Evolutionary conservation across 2,797 vertebrate species (phyloP).

Genomic region (Syngnathus rostellatus): DNA sequence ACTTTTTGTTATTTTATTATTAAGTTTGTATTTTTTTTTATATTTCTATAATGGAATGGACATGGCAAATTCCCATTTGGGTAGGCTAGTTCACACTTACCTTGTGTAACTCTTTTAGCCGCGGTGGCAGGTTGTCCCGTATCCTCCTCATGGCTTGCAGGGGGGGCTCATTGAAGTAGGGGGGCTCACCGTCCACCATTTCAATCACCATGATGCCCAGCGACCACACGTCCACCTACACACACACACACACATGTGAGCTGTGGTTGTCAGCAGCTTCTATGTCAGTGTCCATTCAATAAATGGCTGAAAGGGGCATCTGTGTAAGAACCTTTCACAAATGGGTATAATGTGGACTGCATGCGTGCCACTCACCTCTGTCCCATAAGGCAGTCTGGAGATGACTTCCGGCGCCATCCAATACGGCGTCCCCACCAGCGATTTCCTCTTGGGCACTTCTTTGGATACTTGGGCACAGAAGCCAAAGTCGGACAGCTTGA

Average conservation of each 20-base stretch:
- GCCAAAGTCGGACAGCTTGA: conserved; percentile 95
- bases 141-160: conserved; percentile 98
- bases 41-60: too few species aligned
- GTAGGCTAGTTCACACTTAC: conserved; percentile 47
- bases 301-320: too few species aligned
- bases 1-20: too few species aligned
- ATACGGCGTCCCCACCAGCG: conserved; percentile 89
- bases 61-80: not conserved
- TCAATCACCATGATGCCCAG: conserved; percentile 99
- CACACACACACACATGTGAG: conserved; percentile 11
- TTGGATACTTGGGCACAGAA: conserved; percentile 99
- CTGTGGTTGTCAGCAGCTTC: not conserved
- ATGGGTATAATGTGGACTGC: too few species aligned
- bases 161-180: conserved; percentile 96
- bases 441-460: conserved; percentile 96
- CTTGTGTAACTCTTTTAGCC: conserved; percentile 92
- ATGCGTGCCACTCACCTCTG: conserved; percentile 72
- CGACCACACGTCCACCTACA: conserved; percentile 98
- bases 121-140: conserved; percentile 91
- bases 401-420: conserved; percentile 99
- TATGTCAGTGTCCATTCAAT: not conserved
- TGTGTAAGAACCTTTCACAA: too few species aligned
- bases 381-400: conserved; percentile 91
- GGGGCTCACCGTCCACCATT: conserved; percentile 97
- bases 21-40: too few species aligned